Evolutionary conservation across 2,888 invertebrate species (phyloP).

Genomic region (Brassicogethes aeneus): DNA sequence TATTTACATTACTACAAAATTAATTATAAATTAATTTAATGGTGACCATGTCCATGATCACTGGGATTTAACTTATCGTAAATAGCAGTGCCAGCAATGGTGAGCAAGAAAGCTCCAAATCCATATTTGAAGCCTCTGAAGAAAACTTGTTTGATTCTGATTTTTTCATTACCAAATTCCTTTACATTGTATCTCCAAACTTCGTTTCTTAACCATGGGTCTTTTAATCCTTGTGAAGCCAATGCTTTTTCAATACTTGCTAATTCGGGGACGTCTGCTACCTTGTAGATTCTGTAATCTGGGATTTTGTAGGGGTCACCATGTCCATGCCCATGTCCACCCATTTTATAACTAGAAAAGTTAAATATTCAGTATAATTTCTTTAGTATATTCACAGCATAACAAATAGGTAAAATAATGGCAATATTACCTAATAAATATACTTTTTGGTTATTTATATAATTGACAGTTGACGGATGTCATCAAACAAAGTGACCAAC

Average conservation of each 20-base stretch:
- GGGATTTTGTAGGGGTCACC: conserved; percentile 58
- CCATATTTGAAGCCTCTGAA: conserved; percentile 61
- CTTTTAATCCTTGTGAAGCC: conserved; percentile 61
- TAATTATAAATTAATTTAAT: conserved; percentile 30
- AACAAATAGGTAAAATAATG: no score
- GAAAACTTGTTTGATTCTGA: conserved; percentile 42
- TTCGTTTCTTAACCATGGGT: conserved; percentile 86
- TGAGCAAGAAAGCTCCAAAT: conserved; percentile 48
- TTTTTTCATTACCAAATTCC: conserved; percentile 46
- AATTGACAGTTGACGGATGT: no score
- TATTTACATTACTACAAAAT: conserved; percentile 6
- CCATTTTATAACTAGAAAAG: conserved; percentile 26
- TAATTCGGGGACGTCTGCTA: conserved; percentile 59
- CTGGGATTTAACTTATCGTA: conserved; percentile 32
- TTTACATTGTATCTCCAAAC: conserved; percentile 69
- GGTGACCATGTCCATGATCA: conserved; percentile 42
- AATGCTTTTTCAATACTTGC: conserved; percentile 55
- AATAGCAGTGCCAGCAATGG: conserved; percentile 39
- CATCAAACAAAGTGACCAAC: no score
- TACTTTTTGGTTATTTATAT: no score
- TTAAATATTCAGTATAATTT: no score
- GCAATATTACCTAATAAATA: no score
- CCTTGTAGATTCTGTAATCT: conserved; percentile 61
- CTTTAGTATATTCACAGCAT: no score
- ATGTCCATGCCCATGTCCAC: conserved; percentile 49